Percentiles rank a stretch among this genome's conserved stretches.
phyloP scores from a whole-genome alignment of 2,888 invertebrate genomes.

The Drosophila eohydei region DNA sequence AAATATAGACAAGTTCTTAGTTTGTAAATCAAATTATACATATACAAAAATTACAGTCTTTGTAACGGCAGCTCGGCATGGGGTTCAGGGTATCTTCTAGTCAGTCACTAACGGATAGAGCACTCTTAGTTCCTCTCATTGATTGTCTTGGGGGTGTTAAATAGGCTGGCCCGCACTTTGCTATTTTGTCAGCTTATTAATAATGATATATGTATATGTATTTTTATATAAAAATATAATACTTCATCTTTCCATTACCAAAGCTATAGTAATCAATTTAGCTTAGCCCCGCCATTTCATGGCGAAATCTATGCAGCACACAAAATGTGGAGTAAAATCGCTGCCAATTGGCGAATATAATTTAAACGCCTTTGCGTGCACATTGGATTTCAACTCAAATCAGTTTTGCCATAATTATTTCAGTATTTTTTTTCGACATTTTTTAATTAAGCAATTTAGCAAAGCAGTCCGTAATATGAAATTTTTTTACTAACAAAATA shows the following conservation, averaged over 20 bases:
- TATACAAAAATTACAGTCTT: not conserved
- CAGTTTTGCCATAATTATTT: slow-evolving; percentile 67
- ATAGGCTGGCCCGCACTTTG: not conserved
- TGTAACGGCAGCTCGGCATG: not conserved
- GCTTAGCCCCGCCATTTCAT: slow-evolving; percentile 3
- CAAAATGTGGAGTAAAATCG: slow-evolving; percentile 29
- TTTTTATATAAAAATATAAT: not conserved
- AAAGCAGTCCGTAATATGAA: slow-evolving; percentile 31
- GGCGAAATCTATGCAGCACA: slow-evolving; percentile 37
- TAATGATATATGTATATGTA: not conserved
- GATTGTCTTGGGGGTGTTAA: not conserved
- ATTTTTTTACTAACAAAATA: slow-evolving; percentile 12
- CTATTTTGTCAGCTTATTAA: not conserved
- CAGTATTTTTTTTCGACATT: slow-evolving; percentile 62
- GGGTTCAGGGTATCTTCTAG: not conserved
- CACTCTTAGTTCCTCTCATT: not conserved
- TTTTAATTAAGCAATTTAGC: slow-evolving; percentile 74
- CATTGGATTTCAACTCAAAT: slow-evolving; percentile 62
- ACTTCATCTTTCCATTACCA: slow-evolving; percentile 9
- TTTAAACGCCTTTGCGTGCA: slow-evolving; percentile 56
- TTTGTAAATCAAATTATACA: too few species aligned
- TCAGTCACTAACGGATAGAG: not conserved
- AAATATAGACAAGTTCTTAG: too few species aligned
- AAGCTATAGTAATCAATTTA: slow-evolving; percentile 3
- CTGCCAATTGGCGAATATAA: slow-evolving; percentile 27